Conservation (phyloP, 2,888 invertebrate species). For the Polyommatus iphigenia region DNA sequence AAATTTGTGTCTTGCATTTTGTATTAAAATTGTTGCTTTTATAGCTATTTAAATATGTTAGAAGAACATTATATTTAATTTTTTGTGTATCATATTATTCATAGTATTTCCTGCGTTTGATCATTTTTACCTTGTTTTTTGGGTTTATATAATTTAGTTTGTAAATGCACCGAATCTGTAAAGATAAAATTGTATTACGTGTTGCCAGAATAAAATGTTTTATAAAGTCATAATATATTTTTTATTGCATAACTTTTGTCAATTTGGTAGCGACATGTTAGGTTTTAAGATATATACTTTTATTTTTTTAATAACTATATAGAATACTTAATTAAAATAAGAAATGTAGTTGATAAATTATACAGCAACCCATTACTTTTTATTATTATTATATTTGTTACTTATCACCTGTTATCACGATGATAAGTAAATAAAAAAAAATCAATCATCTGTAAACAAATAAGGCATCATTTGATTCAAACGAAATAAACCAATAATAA, state of each 20-base stretch:
- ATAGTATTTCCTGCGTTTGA: not conserved
- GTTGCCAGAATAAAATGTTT: conserved; percentile 28
- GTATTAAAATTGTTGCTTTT: not conserved
- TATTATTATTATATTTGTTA: too few species aligned
- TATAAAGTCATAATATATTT: not conserved
- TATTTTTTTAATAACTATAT: too few species aligned
- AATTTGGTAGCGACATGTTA: not conserved
- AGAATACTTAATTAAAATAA: too few species aligned
- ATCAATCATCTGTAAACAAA: too few species aligned
- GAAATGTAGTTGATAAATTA: too few species aligned
- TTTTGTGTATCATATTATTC: not conserved
- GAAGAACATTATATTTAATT: not conserved
- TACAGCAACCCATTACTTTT: too few species aligned
- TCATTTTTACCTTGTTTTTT: conserved; percentile 15
- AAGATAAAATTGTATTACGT: conserved; percentile 9
- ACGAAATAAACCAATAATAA: too few species aligned
- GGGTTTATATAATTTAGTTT: conserved; percentile 13
- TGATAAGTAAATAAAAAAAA: too few species aligned
- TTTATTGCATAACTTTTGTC: not conserved
- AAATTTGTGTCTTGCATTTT: conserved; percentile 23
- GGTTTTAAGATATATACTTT: too few species aligned
- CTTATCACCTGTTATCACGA: too few species aligned
- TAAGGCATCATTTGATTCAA: too few species aligned
- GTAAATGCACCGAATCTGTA: conserved; percentile 17
- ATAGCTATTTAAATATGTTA: not conserved